A percentile compares a stretch with the other conserved stretches of the same genome.
These are phyloP conservation scores for Cheilosia soror DNA, from an alignment of 2,888 invertebrate genomes.

Conservation along the genomic window DNA sequence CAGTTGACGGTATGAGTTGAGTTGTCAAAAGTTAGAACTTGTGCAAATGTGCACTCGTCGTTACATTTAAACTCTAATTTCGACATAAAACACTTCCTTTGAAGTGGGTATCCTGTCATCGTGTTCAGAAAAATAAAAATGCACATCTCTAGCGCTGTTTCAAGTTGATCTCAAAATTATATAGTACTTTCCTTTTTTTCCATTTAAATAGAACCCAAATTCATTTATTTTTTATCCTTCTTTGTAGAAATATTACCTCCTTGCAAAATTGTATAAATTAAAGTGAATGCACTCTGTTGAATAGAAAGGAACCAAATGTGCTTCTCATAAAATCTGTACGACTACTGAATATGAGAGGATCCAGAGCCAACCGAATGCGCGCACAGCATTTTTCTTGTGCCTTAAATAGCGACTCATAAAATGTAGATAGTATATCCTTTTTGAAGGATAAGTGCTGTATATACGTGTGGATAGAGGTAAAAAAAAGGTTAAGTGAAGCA, in stretches of 20 bases:
- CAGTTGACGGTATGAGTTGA: too few species aligned
- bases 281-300: neutral
- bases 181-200: too few species aligned
- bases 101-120: too few species aligned
- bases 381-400: neutral
- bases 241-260: neutral
- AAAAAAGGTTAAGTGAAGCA: conserved; percentile 24
- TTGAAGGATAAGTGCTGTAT: conserved; percentile 17
- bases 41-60: too few species aligned
- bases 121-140: too few species aligned
- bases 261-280: neutral
- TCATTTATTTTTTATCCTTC: neutral
- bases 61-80: too few species aligned
- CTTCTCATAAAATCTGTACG: neutral
- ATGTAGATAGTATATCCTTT: conserved; percentile 14
- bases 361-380: too few species aligned
- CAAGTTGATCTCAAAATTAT: too few species aligned
- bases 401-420: conserved; percentile 24
- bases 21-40: too few species aligned
- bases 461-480: neutral
- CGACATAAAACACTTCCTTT: too few species aligned
- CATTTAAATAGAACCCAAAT: neutral
- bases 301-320: neutral
- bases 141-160: too few species aligned
- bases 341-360: too few species aligned